These are phyloP conservation scores for Channa maculata DNA, from an alignment of 2,113 vertebrate genomes.

Conservation along the genomic window DNA sequence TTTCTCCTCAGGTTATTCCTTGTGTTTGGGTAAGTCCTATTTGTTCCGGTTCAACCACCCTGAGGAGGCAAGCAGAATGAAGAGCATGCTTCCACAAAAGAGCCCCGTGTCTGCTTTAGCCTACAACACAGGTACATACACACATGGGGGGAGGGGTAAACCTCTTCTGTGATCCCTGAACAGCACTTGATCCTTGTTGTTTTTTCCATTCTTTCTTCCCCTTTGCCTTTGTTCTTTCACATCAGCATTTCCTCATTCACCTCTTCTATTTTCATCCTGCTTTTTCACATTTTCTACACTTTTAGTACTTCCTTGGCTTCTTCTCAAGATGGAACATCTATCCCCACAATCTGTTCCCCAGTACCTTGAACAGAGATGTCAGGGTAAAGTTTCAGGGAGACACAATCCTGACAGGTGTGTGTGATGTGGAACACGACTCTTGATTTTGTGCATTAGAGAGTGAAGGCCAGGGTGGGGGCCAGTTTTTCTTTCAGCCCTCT, in stretches of 20 bases:
- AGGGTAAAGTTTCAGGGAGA: constrained; percentile 12
- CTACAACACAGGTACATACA: constrained; percentile 81
- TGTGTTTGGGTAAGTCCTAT: constrained; percentile 86
- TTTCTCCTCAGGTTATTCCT: constrained; percentile 80
- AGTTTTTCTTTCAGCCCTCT: constrained; percentile 25
- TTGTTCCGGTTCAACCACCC: constrained; percentile 87
- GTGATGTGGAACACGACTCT: not conserved
- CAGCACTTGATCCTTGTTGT: not conserved
- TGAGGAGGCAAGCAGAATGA: constrained; percentile 85
- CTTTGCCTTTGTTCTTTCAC: constrained; percentile 20
- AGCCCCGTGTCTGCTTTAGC: constrained; percentile 81
- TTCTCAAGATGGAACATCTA: constrained; percentile 4
- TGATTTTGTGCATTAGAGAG: constrained; percentile 7
- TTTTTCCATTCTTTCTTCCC: too few relatives aligned
- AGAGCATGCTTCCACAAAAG: constrained; percentile 85
- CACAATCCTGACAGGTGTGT: constrained; percentile 16
- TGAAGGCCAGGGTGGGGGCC: not conserved
- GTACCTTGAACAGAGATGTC: not conserved
- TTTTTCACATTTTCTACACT: not conserved
- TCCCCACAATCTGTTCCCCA: not conserved
- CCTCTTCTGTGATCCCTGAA: constrained; percentile 17
- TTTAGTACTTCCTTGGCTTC: not conserved
- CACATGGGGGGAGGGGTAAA: not conserved
- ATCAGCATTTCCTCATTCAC: constrained; percentile 21
- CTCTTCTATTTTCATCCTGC: not conserved